Base-by-base conservation (phyloP, 2,113 vertebrate genomes). In the Pica pica region DNA sequence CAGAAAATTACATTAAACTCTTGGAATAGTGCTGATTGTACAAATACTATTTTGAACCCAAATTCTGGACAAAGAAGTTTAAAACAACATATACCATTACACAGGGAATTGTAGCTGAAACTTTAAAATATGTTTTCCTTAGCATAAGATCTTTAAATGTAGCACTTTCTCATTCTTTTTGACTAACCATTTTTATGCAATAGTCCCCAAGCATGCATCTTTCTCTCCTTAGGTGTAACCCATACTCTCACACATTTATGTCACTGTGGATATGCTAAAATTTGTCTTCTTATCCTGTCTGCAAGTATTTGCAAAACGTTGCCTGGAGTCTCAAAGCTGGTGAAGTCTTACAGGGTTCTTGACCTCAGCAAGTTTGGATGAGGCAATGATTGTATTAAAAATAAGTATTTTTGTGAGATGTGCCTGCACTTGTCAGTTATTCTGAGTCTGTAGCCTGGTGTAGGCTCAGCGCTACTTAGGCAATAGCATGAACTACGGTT, bases 351-450 rank as follows among this genome's bases (percentile, higher is more conserved):
- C 30, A 73, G 42, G 16, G 60, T 88, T 86, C 80, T 87, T 95
- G 88, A 92, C 83, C 64, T 87, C 56, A 30, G 12, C 28, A 20
- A 60, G 39, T 81, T 71, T 63, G 47, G 20, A 19, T 49, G 26
- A 78, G 60, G 49, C 47, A 63, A 47, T 22, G 46, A 46, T 18
- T 55, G 24, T 70, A 26, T 56, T 93, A 63, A 77, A 90, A 84
- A 55, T 3, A 12, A 30, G 3, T 82, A 1, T 30, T 75, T 77
- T 56, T 0, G 0, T 42, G 12, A 59, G 53, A 17, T 30, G 6
- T 60, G 37, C 20, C n/a, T 65, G 78, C 65, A 19, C 7, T 23
- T 53, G 46, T 49, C 16, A 5, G 16, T 30, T 73, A 15, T 16
- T 49, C 26, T 15, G 63, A 61, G 55, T 13, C 75, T 24, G 0